phyloP scores from a whole-genome alignment of 2,113 vertebrate genomes.

The Antechinus flavipes region DNA sequence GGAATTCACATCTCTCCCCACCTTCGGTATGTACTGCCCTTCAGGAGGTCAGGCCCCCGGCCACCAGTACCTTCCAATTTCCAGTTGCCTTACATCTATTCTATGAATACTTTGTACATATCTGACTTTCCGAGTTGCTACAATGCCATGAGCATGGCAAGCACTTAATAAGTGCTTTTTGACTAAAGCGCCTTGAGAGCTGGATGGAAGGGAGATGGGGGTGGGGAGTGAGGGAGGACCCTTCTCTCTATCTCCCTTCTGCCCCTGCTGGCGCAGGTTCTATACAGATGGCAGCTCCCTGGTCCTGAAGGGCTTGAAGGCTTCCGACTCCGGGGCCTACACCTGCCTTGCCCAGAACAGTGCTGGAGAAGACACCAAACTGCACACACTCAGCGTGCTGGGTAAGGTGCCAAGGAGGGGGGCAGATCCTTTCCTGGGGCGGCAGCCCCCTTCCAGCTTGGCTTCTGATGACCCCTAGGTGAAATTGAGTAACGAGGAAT shows the following conservation, averaged over 20 bases:
- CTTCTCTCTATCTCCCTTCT: accelerated
- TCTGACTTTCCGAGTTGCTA: too few species aligned
- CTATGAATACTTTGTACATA: neutral
- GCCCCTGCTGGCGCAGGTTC: slow-evolving; percentile 75
- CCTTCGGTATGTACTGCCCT: slow-evolving; percentile 71
- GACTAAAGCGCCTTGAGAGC: neutral
- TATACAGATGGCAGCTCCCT: slow-evolving; percentile 86
- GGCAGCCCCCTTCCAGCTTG: accelerated
- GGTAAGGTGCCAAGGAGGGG: slow-evolving; percentile 81
- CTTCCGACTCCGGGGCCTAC: slow-evolving; percentile 90
- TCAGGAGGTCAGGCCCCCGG: neutral
- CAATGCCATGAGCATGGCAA: too few species aligned
- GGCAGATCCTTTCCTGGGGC: accelerated
- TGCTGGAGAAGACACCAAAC: slow-evolving; percentile 87
- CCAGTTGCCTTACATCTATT: neutral
- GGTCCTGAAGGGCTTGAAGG: slow-evolving; percentile 84
- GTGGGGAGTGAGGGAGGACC: neutral
- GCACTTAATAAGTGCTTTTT: too few species aligned
- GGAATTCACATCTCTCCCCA: slow-evolving; percentile 67
- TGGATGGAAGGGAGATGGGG: neutral
- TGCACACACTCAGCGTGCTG: slow-evolving; percentile 88
- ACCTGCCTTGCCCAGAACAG: slow-evolving; percentile 90
- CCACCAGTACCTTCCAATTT: accelerated
- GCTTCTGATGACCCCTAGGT: neutral
- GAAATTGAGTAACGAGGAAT: neutral